Conservation (phyloP, 2,113 vertebrate species). For the Anoplopoma fimbria region DNA sequence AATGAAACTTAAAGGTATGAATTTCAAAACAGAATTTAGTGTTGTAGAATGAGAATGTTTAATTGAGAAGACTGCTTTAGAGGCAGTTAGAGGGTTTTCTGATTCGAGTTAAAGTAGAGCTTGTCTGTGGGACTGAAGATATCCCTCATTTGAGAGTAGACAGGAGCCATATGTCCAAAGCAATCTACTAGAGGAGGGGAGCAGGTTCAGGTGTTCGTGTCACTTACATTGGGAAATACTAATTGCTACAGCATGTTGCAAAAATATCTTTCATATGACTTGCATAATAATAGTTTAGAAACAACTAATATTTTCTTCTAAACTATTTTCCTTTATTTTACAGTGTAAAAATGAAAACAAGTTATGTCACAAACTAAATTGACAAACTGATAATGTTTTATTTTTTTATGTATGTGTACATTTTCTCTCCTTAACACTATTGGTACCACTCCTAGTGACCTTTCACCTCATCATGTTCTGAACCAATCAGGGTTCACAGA, state of each 20-base stretch:
- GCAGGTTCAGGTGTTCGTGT: background rate
- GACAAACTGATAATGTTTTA: background rate
- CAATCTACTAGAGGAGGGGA: background rate
- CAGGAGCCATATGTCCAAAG: background rate
- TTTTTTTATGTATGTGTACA: background rate
- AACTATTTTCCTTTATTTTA: background rate
- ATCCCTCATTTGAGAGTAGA: too few relatives aligned
- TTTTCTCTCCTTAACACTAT: constrained; percentile 23
- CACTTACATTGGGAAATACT: background rate
- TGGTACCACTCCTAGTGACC: constrained; percentile 6
- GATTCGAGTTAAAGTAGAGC: too few relatives aligned
- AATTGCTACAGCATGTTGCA: background rate
- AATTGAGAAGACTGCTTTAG: background rate
- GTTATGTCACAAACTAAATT: background rate
- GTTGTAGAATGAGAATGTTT: background rate
- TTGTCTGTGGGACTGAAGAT: too few relatives aligned
- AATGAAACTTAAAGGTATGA: too few relatives aligned
- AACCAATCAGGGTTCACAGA: constrained; percentile 40
- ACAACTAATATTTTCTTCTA: background rate
- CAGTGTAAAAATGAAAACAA: background rate
- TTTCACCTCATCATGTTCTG: constrained; percentile 57
- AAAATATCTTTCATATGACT: background rate
- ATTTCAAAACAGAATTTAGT: background rate
- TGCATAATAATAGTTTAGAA: background rate
- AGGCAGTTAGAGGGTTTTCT: background rate